Base-by-base conservation (phyloP, 92 coral and sea anemone species). In the Umimayanthus kanabou region DNA sequence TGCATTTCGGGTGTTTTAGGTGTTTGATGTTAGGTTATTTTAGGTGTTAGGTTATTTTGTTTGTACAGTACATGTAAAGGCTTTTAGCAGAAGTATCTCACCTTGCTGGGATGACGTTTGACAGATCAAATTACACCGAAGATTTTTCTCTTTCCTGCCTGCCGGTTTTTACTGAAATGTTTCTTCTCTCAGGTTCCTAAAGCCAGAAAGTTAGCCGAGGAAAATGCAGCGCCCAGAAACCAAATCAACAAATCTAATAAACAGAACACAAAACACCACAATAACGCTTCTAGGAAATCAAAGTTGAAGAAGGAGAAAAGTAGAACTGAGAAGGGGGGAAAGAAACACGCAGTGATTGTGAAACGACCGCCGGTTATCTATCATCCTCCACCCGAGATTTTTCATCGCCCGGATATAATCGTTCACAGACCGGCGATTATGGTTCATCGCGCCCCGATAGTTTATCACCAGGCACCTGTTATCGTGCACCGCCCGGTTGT, bases 311-410 rank as follows among this genome's bases (percentile, higher is more conserved):
- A 82, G 73, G 93, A 88, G 73, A 87, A 85, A 73, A n/a, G 80
- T 13, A 92, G 87, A 73, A 93, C 85, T 85, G 93, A 90, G 25
- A 97, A 92, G 55, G 98, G 96, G 40, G 90, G 91, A 76, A 96
- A 91, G 84, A 97, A 97, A 83, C 96, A 97, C 80, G 85, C 95
- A 5, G 96, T 97, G 2, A 81, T 95, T 25, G 93, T 97, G 37
- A 92, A 91, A 57, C 91, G 98, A n/a, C 99, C 99, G 14, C 98
- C 99, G 15, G 92, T 97, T 80, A 91, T 97, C 67, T 95, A 97
- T 73, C 99, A 97, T 71, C 99, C 98, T 9, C 98, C 98, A 28
- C 99, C 99, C 30, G 98, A 97, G 81, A 93, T 97, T 22, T 97
- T 93, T 79, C 99, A 97, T 88, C 91, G 98, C 55, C 99, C 99